Evolutionary conservation across 2,113 vertebrate species (phyloP).

Genomic region (Cynocephalus volans): DNA sequence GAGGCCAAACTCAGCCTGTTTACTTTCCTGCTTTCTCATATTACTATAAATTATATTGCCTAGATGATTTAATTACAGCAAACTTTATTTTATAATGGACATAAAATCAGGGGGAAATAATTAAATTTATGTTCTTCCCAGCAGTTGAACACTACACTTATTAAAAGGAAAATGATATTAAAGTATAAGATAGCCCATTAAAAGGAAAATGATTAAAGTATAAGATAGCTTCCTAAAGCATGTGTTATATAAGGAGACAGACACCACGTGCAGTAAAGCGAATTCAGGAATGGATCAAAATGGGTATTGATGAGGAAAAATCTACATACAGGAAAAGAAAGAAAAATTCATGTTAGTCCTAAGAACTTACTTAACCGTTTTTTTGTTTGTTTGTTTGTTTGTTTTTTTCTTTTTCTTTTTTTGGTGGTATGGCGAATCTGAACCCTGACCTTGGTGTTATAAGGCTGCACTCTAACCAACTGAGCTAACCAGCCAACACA

Average conservation of each 20-base stretch:
- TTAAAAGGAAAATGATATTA: constrained; percentile 48
- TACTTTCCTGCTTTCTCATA: not conserved
- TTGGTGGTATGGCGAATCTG: too few species aligned
- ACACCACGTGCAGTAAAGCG: not conserved
- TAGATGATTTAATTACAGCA: constrained; percentile 28
- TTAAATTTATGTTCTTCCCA: constrained; percentile 48
- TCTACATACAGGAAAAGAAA: not conserved
- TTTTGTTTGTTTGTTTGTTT: too few species aligned
- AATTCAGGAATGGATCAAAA: not conserved
- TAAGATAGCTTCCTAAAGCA: constrained; percentile 27
- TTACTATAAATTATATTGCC: not conserved
- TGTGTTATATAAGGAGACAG: not conserved
- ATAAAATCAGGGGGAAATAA: constrained; percentile 28
- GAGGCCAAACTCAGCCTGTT: not conserved
- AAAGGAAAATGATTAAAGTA: constrained; percentile 26
- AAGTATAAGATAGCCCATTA: constrained; percentile 5
- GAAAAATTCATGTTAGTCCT: not conserved
- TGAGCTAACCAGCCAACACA: not conserved
- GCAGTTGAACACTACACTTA: not conserved
- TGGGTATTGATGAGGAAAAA: not conserved
- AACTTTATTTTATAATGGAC: constrained; percentile 42
- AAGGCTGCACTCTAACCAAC: too few species aligned
- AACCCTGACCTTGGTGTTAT: too few species aligned
- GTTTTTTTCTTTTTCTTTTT: too few species aligned
- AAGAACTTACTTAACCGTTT: not conserved